Evolutionary conservation across 2,113 vertebrate species (phyloP).

Genomic region (Catharus fuscescens): DNA sequence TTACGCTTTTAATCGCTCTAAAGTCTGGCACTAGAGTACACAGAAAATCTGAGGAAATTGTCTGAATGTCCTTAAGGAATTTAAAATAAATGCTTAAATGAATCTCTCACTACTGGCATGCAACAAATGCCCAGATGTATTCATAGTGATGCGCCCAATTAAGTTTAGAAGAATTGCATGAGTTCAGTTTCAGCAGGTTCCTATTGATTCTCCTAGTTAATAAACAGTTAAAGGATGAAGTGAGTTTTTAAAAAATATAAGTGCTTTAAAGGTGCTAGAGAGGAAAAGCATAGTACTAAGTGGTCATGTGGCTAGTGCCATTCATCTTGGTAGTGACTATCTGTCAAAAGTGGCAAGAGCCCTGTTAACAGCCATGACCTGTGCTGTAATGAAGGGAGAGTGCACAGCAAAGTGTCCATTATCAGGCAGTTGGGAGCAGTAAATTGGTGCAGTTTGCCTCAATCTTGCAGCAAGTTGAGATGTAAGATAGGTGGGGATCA

Average conservation of each 20-base stretch:
- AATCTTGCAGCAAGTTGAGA: conserved; percentile 87
- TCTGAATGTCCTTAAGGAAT: conserved; percentile 1
- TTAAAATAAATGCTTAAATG: conserved; percentile 36
- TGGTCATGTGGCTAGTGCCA: conserved; percentile 88
- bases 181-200: conserved; percentile 60
- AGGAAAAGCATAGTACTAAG: conserved; percentile 84
- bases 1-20: not conserved
- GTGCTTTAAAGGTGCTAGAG: conserved; percentile 80
- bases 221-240: conserved; percentile 84
- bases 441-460: conserved; percentile 91
- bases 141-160: not conserved
- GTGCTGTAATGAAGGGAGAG: conserved; percentile 85
- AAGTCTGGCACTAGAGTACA: not conserved
- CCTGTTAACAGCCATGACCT: conserved; percentile 89
- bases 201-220: conserved; percentile 76
- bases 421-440: conserved; percentile 87
- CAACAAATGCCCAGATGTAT: conserved; percentile 32
- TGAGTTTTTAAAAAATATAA: conserved; percentile 74
- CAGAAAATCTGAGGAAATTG: not conserved
- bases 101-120: not conserved
- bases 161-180: conserved; percentile 58
- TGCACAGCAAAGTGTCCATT: conserved; percentile 86
- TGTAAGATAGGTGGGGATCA: conserved; percentile 85
- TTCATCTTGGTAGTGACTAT: conserved; percentile 88
- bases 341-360: conserved; percentile 85